A percentile compares a stretch with the other conserved stretches of the same genome.
Evolutionary conservation across 2,797 vertebrate genomes (phyloP).

Genomic region (Ceryle rudis): DNA sequence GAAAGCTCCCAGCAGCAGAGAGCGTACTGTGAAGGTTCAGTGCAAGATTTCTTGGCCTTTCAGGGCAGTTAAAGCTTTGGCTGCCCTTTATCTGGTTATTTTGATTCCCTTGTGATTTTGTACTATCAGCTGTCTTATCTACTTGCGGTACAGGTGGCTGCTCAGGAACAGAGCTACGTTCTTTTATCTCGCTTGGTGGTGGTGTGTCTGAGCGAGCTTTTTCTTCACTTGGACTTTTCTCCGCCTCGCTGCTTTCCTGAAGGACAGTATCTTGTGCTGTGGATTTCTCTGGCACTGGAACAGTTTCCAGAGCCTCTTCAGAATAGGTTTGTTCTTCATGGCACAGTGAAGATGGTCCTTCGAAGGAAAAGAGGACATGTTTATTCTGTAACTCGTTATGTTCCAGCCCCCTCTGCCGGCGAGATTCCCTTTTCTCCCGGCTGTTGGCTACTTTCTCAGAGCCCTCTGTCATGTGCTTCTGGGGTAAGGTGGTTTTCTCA

Average conservation of each 20-base stretch:
- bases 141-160: not conserved
- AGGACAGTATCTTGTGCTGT: not conserved
- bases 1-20: not conserved
- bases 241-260: not conserved
- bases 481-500: not conserved
- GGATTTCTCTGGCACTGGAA: not conserved
- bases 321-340: not conserved
- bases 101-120: conserved; percentile 73
- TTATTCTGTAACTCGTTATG: conserved; percentile 92
- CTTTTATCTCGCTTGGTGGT: not conserved
- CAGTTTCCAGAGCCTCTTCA: not conserved
- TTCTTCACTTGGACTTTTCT: not conserved
- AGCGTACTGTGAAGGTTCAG: conserved; percentile 53
- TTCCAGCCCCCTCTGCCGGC: conserved; percentile 91
- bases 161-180: not conserved
- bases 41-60: conserved; percentile 84
- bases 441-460: conserved; percentile 75
- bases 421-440: conserved; percentile 91
- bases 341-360: not conserved
- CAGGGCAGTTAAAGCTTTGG: conserved; percentile 40
- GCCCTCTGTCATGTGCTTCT: conserved; percentile 22
- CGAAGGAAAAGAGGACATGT: conserved; percentile 68
- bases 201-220: not conserved
- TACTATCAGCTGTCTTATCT: conserved; percentile 25
- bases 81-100: conserved; percentile 73